These are phyloP conservation scores for Drosophila lacertosa DNA, from an alignment of 1,140 invertebrate genomes.

Conservation along the genomic window DNA sequence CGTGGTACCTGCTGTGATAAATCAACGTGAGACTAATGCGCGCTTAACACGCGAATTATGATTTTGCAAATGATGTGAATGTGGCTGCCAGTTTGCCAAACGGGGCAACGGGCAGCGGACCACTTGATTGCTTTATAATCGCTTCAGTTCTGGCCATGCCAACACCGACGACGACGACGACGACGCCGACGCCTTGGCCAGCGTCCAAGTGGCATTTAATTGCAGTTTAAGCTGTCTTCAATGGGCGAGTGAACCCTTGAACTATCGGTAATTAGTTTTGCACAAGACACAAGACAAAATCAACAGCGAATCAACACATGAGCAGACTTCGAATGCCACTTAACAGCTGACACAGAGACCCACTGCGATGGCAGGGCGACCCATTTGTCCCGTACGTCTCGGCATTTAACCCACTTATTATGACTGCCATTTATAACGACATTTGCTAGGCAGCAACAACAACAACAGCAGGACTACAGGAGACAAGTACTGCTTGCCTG, in stretches of 20 bases:
- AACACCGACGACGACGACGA: neutral
- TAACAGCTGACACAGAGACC: slow-evolving; percentile 59
- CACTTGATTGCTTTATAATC: slow-evolving; percentile 81
- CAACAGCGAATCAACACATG: slow-evolving; percentile 74
- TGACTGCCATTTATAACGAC: slow-evolving; percentile 76
- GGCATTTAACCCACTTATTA: slow-evolving; percentile 80
- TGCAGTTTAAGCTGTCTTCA: slow-evolving; percentile 70
- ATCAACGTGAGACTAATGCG: slow-evolving; percentile 83
- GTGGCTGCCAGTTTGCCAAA: slow-evolving; percentile 19
- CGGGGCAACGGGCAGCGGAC: neutral
- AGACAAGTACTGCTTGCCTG: slow-evolving; percentile 43
- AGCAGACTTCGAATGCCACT: slow-evolving; percentile 1
- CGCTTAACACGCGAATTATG: slow-evolving; percentile 83
- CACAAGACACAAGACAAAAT: slow-evolving; percentile 55
- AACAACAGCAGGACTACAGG: slow-evolving; percentile 2
- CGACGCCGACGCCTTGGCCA: slow-evolving; percentile 5
- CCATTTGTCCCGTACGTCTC: slow-evolving; percentile 30
- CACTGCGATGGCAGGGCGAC: slow-evolving; percentile 29
- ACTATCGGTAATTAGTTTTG: slow-evolving; percentile 78
- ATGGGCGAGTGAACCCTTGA: slow-evolving; percentile 60
- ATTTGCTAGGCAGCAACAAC: slow-evolving; percentile 37
- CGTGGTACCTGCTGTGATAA: slow-evolving; percentile 75
- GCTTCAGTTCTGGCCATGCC: slow-evolving; percentile 36
- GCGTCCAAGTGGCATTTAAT: slow-evolving; percentile 61
- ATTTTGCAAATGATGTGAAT: slow-evolving; percentile 81